phyloP scores from a whole-genome alignment of 2,797 vertebrate species.

The Balearica regulorum region DNA sequence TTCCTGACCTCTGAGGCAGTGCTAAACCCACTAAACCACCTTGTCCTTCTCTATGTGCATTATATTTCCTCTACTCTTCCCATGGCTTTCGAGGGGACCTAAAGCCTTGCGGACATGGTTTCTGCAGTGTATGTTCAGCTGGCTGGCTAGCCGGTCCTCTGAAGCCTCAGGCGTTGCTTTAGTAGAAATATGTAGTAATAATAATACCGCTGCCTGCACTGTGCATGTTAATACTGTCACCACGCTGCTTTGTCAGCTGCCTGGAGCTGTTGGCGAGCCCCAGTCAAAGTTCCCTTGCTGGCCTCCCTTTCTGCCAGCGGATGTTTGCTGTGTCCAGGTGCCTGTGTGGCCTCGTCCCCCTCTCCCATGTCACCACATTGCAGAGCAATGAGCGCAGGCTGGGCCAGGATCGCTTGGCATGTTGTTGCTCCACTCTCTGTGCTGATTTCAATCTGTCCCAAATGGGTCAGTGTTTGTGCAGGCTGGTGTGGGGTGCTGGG shows the following conservation, averaged over 20 bases:
- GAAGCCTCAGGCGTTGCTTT: neutral
- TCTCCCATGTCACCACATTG: neutral
- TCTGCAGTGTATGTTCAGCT: conserved; percentile 45
- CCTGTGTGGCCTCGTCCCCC: neutral
- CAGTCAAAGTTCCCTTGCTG: neutral
- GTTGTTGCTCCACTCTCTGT: neutral
- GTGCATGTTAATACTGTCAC: neutral
- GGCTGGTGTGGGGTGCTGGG: neutral
- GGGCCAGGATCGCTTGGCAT: neutral
- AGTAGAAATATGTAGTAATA: neutral
- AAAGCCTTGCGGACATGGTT: conserved; percentile 8
- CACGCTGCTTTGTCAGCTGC: conserved; percentile 46
- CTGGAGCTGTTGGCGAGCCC: neutral
- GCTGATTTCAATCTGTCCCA: neutral
- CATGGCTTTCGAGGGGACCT: neutral
- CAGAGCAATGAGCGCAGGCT: neutral
- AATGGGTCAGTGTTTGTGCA: neutral
- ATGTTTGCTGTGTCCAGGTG: conserved; percentile 17
- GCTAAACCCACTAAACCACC: conserved; percentile 4
- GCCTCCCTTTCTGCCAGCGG: conserved; percentile 19
- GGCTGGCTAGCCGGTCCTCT: neutral
- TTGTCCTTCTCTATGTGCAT: neutral
- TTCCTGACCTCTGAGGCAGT: conserved; percentile 47
- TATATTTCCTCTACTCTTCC: conserved; percentile 16
- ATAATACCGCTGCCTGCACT: neutral